These are phyloP conservation scores for Zaprionus taronus DNA, from an alignment of 1,140 invertebrate genomes.

Conservation along the genomic window DNA sequence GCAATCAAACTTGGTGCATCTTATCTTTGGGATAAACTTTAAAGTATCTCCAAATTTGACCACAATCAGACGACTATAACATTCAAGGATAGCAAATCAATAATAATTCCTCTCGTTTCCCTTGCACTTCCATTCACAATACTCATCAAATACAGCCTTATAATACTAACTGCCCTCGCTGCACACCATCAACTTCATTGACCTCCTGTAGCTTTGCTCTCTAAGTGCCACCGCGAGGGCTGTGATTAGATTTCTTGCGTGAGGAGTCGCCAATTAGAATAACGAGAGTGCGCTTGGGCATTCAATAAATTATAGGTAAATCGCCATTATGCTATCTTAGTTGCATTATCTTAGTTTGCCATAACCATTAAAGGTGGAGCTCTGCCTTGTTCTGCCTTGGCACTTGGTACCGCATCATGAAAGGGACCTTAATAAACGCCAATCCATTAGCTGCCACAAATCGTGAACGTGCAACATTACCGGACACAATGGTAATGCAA, in stretches of 20 bases:
- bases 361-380: constrained; percentile 2
- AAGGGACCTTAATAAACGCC: constrained; percentile 65
- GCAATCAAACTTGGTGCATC: neutral
- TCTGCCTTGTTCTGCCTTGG: neutral
- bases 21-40: neutral
- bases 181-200: neutral
- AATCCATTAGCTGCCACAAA: constrained; percentile 76
- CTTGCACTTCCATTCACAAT: neutral
- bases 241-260: constrained; percentile 5
- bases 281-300: constrained; percentile 5
- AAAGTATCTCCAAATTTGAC: too few relatives aligned
- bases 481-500: constrained; percentile 60
- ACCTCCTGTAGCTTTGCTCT: neutral
- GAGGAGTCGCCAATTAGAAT: constrained; percentile 29
- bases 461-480: constrained; percentile 58
- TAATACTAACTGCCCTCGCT: neutral
- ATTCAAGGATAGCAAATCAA: neutral
- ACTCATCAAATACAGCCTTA: neutral
- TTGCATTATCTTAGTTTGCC: constrained; percentile 22
- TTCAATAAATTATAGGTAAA: constrained; percentile 48
- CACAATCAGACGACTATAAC: too few relatives aligned
- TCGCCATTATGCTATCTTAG: constrained; percentile 28
- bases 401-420: neutral
- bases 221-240: neutral
- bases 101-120: neutral